These are phyloP conservation scores for Apostichopus japonicus DNA, from an alignment of 35 echinoderm and acorn worm genomes.

Conservation along the genomic window DNA sequence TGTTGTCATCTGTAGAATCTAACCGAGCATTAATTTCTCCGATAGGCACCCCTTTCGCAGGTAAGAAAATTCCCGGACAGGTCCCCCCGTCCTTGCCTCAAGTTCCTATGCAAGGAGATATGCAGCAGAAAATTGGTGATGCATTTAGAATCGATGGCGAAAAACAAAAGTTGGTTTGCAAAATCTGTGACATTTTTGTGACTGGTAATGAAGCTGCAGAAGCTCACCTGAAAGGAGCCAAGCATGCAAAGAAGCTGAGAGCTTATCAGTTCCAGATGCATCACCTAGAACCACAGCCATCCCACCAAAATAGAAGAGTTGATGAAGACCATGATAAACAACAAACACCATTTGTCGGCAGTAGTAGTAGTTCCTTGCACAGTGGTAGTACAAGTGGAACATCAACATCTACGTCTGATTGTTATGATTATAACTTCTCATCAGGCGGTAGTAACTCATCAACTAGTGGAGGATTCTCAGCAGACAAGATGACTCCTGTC, in stretches of 20 bases:
- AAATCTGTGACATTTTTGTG: not conserved
- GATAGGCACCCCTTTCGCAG: constrained; percentile 11
- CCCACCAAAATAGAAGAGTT: not conserved
- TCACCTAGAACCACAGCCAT: not conserved
- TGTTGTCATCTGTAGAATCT: not conserved
- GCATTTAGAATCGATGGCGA: not conserved
- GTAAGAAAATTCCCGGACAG: too few species aligned
- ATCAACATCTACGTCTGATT: not conserved
- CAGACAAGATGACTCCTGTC: not conserved
- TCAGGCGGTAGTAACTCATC: not conserved
- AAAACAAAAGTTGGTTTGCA: not conserved
- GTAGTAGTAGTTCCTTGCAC: not conserved
- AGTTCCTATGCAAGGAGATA: not conserved
- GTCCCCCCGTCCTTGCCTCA: too few species aligned
- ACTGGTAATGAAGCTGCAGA: not conserved
- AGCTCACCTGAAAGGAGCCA: not conserved
- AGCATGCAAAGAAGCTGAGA: constrained; percentile 21
- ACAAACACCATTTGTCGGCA: not conserved
- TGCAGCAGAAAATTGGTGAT: not conserved
- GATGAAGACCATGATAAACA: not conserved
- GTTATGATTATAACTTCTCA: not conserved
- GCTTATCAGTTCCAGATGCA: constrained; percentile 26
- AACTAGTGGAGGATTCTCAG: not conserved
- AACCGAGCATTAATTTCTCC: not conserved
- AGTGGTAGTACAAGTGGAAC: not conserved